Base-by-base conservation (phyloP, 2,113 vertebrate species). In the Emydocephalus ijimae region DNA sequence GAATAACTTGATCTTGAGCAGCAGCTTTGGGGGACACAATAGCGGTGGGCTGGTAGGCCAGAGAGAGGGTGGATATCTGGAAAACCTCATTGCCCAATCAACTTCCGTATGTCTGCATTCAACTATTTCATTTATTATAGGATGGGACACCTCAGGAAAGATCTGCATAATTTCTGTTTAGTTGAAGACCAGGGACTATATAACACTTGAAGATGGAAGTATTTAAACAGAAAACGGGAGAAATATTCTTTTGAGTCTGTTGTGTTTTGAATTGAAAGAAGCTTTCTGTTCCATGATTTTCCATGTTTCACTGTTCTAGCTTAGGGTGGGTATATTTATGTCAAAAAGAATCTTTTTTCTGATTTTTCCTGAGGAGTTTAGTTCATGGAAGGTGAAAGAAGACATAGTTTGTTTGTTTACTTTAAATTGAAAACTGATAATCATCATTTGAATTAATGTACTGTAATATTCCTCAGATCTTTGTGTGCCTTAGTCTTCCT, bases 391-490 rank as follows among this genome's bases (percentile, higher is more conserved):
- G 24, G 29, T 29, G 23, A 91, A 29, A n/a, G 8, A n/a, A 64
- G 45, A 57, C 50, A 48, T 54, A 4, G 26, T 56, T 90, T 90
- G 29, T 64, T 64, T 64, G 61, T 81, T 81, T 81, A 9, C 18
- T 81, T 81, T 43, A 43, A 61, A 52, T 2, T 89, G 55, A 95
- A 95, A 93, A 94, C 89, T 2, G 3, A 64, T 94, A 6, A 94
- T 95, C 93, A 94, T 96, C 0, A 91, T 94, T 95, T 93, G 85
- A 89, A 89, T 87, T 34, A 89, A 93, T 94, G 92, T 69, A 69
- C 29, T 15, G 5, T 94, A 96, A 95, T 95, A 91, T 91, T 96
- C 96, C 93, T 93, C 92, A 94, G 95, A 91, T 94, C 90, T 94
- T 94, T 95, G 48, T 45, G 20, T 69, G 50, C 23, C n/a, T 91